phyloP scores from a whole-genome alignment of 2,888 invertebrate genomes.

The Frankliniella intonsa region DNA sequence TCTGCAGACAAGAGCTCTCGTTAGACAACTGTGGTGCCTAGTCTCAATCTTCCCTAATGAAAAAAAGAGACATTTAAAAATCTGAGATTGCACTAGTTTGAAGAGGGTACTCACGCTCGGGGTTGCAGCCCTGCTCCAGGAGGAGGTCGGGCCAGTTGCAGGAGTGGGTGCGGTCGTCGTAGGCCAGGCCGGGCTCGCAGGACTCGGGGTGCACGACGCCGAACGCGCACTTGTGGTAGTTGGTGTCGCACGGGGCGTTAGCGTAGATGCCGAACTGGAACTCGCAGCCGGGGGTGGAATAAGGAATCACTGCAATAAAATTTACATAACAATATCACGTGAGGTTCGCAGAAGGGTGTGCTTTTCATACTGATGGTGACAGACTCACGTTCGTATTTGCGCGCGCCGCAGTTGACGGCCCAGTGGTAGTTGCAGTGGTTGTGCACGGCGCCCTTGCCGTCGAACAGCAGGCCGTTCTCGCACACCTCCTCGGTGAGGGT shows the following conservation, averaged over 20 bases:
- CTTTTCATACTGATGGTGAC: too few species aligned
- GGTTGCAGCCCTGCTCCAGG: conserved; percentile 73
- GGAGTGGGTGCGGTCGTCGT: conserved; percentile 79
- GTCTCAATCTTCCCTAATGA: neutral
- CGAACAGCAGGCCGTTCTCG: conserved; percentile 86
- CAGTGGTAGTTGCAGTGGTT: conserved; percentile 93
- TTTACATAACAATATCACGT: conserved; percentile 27
- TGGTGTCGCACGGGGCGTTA: conserved; percentile 74
- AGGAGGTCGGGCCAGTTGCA: conserved; percentile 94
- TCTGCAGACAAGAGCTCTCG: conserved; percentile 51
- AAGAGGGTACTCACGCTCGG: conserved; percentile 62
- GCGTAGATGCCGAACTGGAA: conserved; percentile 86
- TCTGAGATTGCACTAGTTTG: too few species aligned
- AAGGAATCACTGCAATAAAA: conserved; percentile 61
- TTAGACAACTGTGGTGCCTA: too few species aligned
- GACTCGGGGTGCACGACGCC: conserved; percentile 75
- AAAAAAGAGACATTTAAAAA: neutral
- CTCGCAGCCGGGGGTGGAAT: conserved; percentile 77
- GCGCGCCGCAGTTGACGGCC: conserved; percentile 80
- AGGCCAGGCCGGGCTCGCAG: conserved; percentile 82
- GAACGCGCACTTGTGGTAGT: conserved; percentile 79
- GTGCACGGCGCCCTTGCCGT: conserved; percentile 83
- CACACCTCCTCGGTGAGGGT: conserved; percentile 84
- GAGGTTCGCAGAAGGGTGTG: too few species aligned
- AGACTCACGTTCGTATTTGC: conserved; percentile 72